Evolutionary conservation across 2,888 invertebrate species (phyloP), one percentile per base, ranked within the genome.

Genomic region (Dascillus cervinus): DNA sequence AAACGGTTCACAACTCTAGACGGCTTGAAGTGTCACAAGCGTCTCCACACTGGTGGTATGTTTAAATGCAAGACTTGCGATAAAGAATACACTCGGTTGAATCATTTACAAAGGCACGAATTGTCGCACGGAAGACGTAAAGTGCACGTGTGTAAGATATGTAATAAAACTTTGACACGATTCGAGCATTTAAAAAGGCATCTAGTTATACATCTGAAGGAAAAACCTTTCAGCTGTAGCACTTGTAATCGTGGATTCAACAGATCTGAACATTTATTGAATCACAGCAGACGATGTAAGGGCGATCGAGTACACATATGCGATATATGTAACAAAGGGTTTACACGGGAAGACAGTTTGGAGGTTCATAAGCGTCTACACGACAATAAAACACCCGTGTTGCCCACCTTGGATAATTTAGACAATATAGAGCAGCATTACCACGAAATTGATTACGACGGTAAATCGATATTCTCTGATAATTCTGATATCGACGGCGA

Each of bases 281-380:
- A 56, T 34, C 66, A 67, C 37, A 38, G 50, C 5, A 55, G 55
- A 13, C 50, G 59, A 23, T 65, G 65, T 42, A 63, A 62, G 49
- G 67, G 67, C 2, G 66, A 66, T 36, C 56, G 57, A 35, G 61
- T 65, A 3, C 60, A 64, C 41, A 57, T 64, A 22, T 68, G 69
- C 45, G 62, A 67, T 42, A 57, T 69, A 26, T 69, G 69, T 42
- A 62, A 64, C 39, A 66, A 66, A 46, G 60, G 62, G 3, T 67
- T 66, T 39, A 59, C 58, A 29, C 50, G 65, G 3, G 60, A 56
- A 26, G 65, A 66, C 41, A 63, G 62, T 40, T 47, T 66, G 3
- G 60, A 61, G 32, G 53, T 56, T 8, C 66, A 66, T 44, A 59
- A 55, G 41, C 50, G 52, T 34, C 40, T 60, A 26, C 66, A 66